Base-by-base conservation (phyloP, 1,140 invertebrate genomes). In the Caenorhabditis brenneri region DNA sequence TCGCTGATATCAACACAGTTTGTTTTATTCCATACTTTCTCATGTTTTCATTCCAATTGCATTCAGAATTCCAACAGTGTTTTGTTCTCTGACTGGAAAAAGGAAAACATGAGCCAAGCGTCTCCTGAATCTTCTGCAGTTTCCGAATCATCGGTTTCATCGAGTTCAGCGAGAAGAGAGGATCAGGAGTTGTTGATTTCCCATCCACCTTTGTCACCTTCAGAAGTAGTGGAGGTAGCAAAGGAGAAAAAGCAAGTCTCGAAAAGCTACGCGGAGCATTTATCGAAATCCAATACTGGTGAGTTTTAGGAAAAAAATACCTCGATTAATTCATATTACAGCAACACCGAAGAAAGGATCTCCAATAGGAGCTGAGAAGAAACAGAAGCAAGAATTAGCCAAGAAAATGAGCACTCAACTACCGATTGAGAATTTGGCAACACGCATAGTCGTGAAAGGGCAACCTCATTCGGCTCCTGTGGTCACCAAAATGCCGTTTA, bases 381-480 rank as follows among this genome's bases (percentile, higher is more conserved):
- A 49, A n/a, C 51, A 49, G 33, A 49, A 55, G 16, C 46, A 80
- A 10, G 46, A 55, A 12, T 51, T 80, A 15, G 46, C 78, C 2
- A 49, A 80, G 46, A 55, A 51, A 42, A 80, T 31, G 22, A 80
- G 78, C n/a, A 49, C 15, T 51, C 46, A 51, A 10, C 16, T 80
- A 9, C 29, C 78, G 2, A 16, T 31, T 16, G 51, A 80, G 31
- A 19, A 4, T 31, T 9, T 31, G 16, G 78, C 46, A 1, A 29
- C 78, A 19, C 27, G 46, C 15, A 49, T 55, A 36, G 48, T 80
- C 22, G 31, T 39, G 0, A 42, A 82, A 36, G 36, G 55, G 24
- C 55, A 58, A n/a, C 81, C 81, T 48, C 81, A 82, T 27, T 82
- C 81, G 10, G 81, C 81, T 49, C 81, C 81, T 3, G 81, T 82